phyloP scores from a whole-genome alignment of 2,113 vertebrate genomes.

The Grammomys dolichurus region DNA sequence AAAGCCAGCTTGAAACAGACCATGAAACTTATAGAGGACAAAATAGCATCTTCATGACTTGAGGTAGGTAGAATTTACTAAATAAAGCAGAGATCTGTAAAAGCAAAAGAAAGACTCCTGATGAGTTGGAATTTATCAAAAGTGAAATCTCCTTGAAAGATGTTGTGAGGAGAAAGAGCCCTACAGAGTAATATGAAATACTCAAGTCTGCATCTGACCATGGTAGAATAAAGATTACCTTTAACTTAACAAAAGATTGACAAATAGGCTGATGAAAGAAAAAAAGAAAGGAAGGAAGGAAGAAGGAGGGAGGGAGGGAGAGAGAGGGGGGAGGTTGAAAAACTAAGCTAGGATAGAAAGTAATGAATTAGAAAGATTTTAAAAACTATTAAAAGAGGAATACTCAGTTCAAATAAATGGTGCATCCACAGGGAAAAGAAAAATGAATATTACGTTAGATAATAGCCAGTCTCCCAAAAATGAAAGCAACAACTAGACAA shows the following conservation, averaged over 20 bases:
- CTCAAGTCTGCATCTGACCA: not conserved
- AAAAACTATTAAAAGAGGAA: not conserved
- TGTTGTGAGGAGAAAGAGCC: not conserved
- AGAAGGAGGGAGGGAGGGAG: not conserved
- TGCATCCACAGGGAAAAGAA: not conserved
- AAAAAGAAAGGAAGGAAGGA: not conserved
- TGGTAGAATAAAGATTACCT: not conserved
- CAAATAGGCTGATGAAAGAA: not conserved
- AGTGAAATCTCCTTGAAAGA: not conserved
- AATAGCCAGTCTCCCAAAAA: not conserved
- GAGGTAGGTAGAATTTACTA: not conserved
- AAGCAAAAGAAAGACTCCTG: not conserved
- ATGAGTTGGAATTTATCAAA: conserved; percentile 11
- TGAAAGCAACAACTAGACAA: not conserved
- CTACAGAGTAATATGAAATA: not conserved
- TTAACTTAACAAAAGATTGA: not conserved
- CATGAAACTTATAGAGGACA: not conserved
- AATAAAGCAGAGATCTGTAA: not conserved
- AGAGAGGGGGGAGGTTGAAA: not conserved
- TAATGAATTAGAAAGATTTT: not conserved
- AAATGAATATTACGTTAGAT: not conserved
- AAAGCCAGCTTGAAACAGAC: conserved; percentile 22
- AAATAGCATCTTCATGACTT: not conserved
- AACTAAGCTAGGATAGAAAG: not conserved
- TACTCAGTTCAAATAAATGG: not conserved